Base-by-base conservation (phyloP, 2,888 invertebrate genomes). In the Leptothorax acervorum region DNA sequence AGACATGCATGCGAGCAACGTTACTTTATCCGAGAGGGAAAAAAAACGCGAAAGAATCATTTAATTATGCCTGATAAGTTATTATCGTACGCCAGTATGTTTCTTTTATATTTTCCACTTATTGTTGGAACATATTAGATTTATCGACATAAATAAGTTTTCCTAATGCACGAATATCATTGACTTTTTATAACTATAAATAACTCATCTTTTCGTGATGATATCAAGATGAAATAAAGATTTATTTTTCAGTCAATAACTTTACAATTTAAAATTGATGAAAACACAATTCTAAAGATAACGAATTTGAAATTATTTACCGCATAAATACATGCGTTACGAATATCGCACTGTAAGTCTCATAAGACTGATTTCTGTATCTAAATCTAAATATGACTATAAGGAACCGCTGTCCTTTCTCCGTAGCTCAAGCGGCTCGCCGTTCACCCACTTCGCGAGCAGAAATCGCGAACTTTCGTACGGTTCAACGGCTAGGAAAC, bases 401-500 rank as follows among this genome's bases (percentile, higher is more conserved):
- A 23, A 39, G n/a, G 23, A 35, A 31, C 1, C 9, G 4, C 23
- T 39, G 11, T 63, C 48, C 23, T 39, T 15, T 23, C 35, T 51
- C 23, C 39, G 5, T 28, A 23, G 12, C 48, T 9, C 60, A 4
- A 45, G 45, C 18, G 48, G 3, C 23, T 39, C 51, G 51, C 45
- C 42, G 66, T 45, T 48, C 45, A 23, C 9, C 35, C 18, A 12
- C n/a, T 78, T 70, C 35, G 42, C 28, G 23, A 23, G 23, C 66
- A 23, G 48, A 60, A 57, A 31, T 75, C 65, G 76, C 71, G 18
- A 85, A 57, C 63, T 71, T 60, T 71, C 39, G 65, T 51, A 28
- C 45, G 57, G 75, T 76, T 81, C 57, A 76, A 82, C 85, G 82
- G 82, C 81, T 85, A 82, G 85, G 63, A 86, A 84, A 83, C 66